These are phyloP conservation scores for Scaptomyza hsui DNA, from an alignment of 1,140 invertebrate genomes.

Conservation along the genomic window DNA sequence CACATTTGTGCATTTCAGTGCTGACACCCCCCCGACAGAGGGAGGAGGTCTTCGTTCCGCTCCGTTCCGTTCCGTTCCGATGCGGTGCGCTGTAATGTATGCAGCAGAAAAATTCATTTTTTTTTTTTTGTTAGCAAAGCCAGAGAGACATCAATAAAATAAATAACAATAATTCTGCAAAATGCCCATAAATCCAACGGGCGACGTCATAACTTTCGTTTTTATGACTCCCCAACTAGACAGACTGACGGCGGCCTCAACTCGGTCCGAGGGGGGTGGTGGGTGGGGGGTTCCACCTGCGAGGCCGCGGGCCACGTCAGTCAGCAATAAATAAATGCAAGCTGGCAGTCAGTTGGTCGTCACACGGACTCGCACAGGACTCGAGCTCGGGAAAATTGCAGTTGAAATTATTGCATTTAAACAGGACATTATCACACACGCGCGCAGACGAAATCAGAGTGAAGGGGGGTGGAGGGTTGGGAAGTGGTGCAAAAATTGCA, in stretches of 20 bases:
- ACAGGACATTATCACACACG: conserved; percentile 77
- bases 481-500: conserved; percentile 63
- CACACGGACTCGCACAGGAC: conserved; percentile 61
- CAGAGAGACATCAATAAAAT: conserved; percentile 77
- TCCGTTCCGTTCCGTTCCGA: neutral
- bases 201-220: conserved; percentile 80
- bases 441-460: conserved; percentile 16
- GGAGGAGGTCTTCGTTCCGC: too few species aligned
- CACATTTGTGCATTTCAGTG: conserved; percentile 54
- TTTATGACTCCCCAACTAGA: conserved; percentile 77
- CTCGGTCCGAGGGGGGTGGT: neutral
- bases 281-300: conserved; percentile 45
- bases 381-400: conserved; percentile 70
- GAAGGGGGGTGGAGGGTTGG: neutral
- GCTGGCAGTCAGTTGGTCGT: conserved; percentile 80
- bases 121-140: conserved; percentile 67
- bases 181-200: conserved; percentile 73
- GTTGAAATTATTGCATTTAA: conserved; percentile 82
- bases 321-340: conserved; percentile 82
- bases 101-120: conserved; percentile 70
- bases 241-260: conserved; percentile 55
- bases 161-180: conserved; percentile 80
- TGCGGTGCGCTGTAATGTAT: conserved; percentile 61
- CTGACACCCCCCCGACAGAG: too few species aligned
- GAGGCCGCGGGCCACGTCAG: conserved; percentile 62